Base-by-base conservation (phyloP, 2,113 vertebrate genomes). In the Fukomys damarensis region DNA sequence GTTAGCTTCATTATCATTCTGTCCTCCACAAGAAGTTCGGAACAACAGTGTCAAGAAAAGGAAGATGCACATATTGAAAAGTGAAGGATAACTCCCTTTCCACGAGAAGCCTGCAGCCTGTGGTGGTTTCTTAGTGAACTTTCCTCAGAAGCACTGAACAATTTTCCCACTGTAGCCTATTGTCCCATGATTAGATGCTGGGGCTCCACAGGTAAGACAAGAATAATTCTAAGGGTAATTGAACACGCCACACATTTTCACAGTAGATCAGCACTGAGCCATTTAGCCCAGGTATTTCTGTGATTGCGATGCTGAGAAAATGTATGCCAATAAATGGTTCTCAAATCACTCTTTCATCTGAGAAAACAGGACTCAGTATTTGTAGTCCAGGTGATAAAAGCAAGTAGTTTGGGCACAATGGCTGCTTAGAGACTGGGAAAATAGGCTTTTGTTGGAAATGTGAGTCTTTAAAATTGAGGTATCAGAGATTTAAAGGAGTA, bases 221-320 rank as follows among this genome's bases (percentile, higher is more conserved):
- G 91, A 96, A 81, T 28, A 26, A 0, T 95, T 93, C 79, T 46
- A 41, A 85, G 85, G 94, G 90, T 94, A 96, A 95, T 63, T 96
- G 96, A 76, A 59, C 58, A 72, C 30, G 43, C 22, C 35, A 38
- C 54, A 65, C 0, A 32, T 93, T 96, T 96, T 97, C 49, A 79
- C n/a, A n/a, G 81, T 38, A 28, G 35, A 94, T 95, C 41, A 32
- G 65, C 30, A 79, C 12, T 59, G 74, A 76, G 49, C 59, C 76
- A 1, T 35, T 77, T 43, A 41, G 56, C 92, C n/a, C 35, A 32
- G 19, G 93, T 41, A 54, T 72, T 94, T 96, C 88, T 61, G 96
- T 92, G 66, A 74, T 76, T 94, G 80, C 0, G 1, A 81, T 58
- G 56, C 63, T 59, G 2, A 35, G 54, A 82, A 84, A 97, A 96